phyloP scores from a whole-genome alignment of 2,888 invertebrate species.

The Heliconius hortense region DNA sequence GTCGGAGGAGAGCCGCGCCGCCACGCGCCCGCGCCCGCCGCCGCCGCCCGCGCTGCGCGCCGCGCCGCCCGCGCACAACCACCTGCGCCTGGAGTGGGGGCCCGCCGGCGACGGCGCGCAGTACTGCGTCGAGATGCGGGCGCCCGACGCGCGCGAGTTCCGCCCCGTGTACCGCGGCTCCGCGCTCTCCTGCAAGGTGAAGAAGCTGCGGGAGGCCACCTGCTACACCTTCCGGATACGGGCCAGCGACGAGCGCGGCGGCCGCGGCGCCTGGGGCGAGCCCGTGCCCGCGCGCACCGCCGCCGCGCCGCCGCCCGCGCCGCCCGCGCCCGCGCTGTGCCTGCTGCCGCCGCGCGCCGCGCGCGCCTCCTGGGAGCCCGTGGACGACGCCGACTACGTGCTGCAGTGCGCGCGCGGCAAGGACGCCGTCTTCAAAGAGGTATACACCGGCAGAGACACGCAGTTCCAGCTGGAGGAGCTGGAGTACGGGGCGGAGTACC shows the following conservation, averaged over 20 bases:
- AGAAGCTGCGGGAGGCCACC: slow-evolving; percentile 90
- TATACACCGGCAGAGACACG: slow-evolving; percentile 85
- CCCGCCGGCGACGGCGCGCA: slow-evolving; percentile 87
- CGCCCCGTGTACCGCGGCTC: slow-evolving; percentile 90
- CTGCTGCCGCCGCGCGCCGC: slow-evolving; percentile 70
- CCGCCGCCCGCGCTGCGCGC: slow-evolving; percentile 89
- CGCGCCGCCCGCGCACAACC: slow-evolving; percentile 86
- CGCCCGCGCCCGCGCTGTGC: slow-evolving; percentile 86
- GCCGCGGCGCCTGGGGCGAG: slow-evolving; percentile 89
- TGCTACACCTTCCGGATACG: slow-evolving; percentile 92
- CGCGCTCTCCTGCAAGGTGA: slow-evolving; percentile 88
- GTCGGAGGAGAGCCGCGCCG: slow-evolving; percentile 86
- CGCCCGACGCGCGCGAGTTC: slow-evolving; percentile 84
- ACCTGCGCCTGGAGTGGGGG: slow-evolving; percentile 94
- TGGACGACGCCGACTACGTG: slow-evolving; percentile 88
- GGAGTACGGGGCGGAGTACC: slow-evolving; percentile 88
- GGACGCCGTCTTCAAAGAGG: slow-evolving; percentile 67
- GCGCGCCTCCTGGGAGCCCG: slow-evolving; percentile 75
- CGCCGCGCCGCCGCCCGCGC: slow-evolving; percentile 90
- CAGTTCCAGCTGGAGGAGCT: slow-evolving; percentile 85
- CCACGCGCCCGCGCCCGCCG: slow-evolving; percentile 91
- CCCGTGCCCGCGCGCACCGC: slow-evolving; percentile 87
- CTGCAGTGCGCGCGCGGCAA: slow-evolving; percentile 83
- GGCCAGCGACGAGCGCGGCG: slow-evolving; percentile 91
- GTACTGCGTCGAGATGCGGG: slow-evolving; percentile 92